A percentile compares a stretch with the other conserved stretches of the same genome.
phyloP scores from a whole-genome alignment of 1,140 invertebrate genomes.

The Euwallacea fornicatus region DNA sequence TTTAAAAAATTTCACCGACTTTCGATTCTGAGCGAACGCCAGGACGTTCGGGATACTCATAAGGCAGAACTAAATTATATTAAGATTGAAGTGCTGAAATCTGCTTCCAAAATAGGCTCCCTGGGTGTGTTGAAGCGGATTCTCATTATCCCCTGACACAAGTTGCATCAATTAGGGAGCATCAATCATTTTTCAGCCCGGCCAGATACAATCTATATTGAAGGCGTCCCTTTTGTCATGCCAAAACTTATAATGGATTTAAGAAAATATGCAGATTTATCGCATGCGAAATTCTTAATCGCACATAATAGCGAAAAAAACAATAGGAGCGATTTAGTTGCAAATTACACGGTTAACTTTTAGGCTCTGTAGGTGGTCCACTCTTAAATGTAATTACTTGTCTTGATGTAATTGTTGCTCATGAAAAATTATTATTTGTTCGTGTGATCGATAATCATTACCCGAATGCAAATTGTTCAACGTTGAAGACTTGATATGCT shows the following conservation, averaged over 20 bases:
- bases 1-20: too few relatives aligned
- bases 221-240: slow-evolving; percentile 26
- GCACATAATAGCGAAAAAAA: slow-evolving; percentile 20
- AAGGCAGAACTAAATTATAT: too few relatives aligned
- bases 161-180: slow-evolving; percentile 17
- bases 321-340: slow-evolving; percentile 26
- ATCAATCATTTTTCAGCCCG: slow-evolving; percentile 26
- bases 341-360: slow-evolving; percentile 8
- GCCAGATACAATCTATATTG: slow-evolving; percentile 30
- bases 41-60: too few relatives aligned
- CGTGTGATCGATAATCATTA: not conserved
- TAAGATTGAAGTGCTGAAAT: not conserved
- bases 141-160: slow-evolving; percentile 14
- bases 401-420: not conserved
- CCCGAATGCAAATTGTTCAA: not conserved
- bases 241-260: slow-evolving; percentile 27
- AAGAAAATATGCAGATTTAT: slow-evolving; percentile 30
- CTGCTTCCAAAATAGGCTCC: slow-evolving; percentile 1
- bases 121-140: not conserved
- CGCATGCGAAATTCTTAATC: slow-evolving; percentile 30
- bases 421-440: not conserved
- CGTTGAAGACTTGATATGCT: too few relatives aligned
- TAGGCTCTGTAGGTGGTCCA: slow-evolving; percentile 16
- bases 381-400: not conserved
- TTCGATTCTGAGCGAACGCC: too few relatives aligned